Percentiles rank a stretch among this genome's conserved stretches.
These are phyloP conservation scores for Odocoileus virginianus DNA, from an alignment of 2,113 vertebrate species.

Conservation along the genomic window DNA sequence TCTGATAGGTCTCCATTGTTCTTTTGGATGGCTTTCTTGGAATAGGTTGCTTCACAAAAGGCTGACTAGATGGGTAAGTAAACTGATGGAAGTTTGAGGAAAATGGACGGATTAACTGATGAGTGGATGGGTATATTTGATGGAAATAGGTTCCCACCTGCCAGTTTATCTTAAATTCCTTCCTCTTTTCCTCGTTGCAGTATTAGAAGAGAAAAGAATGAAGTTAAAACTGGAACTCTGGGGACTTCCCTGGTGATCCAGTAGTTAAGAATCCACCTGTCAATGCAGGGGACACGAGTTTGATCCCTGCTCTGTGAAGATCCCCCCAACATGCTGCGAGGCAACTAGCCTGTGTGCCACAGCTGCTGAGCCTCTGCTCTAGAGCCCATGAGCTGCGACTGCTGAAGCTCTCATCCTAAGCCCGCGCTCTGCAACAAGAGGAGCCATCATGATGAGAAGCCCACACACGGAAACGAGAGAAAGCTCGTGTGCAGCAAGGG, in stretches of 20 bases:
- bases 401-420: not conserved
- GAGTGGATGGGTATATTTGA: not conserved
- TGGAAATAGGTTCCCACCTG: not conserved
- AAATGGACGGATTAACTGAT: not conserved
- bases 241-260: not conserved
- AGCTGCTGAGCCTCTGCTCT: not conserved
- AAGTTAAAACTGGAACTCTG: not conserved
- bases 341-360: not conserved
- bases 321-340: not conserved
- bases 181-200: not conserved
- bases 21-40: not conserved
- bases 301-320: not conserved
- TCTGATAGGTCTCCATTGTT: not conserved
- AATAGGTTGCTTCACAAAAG: not conserved
- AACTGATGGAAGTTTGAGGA: not conserved
- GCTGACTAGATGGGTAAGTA: not conserved
- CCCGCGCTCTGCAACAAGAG: not conserved
- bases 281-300: rapidly evolving
- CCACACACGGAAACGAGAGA: not conserved
- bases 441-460: not conserved
- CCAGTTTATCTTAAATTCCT: not conserved
- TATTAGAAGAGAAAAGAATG: not conserved
- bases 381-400: not conserved
- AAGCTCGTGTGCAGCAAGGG: rapidly evolving
- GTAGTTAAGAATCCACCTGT: not conserved